These are phyloP conservation scores for Eciton burchellii DNA, from an alignment of 1,140 invertebrate genomes.

Conservation along the genomic window DNA sequence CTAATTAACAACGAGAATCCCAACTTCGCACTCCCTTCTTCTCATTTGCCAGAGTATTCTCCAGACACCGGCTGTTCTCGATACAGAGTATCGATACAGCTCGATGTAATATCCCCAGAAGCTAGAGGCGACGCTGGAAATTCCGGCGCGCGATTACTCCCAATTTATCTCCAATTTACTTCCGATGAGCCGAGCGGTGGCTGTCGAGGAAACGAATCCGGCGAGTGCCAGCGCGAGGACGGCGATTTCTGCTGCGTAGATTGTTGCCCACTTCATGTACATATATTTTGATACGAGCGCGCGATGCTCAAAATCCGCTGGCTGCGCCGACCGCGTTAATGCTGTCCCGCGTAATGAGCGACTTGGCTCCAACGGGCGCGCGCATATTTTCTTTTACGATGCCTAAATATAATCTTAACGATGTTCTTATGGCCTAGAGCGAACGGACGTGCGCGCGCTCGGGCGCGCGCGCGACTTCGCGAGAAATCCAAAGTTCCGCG, in stretches of 20 bases:
- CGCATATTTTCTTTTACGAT: constrained; percentile 85
- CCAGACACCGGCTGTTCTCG: neutral
- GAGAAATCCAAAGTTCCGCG: constrained; percentile 71
- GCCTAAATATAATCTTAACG: constrained; percentile 86
- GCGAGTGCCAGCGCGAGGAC: neutral
- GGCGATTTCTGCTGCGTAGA: constrained; percentile 51
- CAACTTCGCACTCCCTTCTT: no score
- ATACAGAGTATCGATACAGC: neutral
- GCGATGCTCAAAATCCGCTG: constrained; percentile 72
- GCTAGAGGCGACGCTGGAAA: constrained; percentile 15
- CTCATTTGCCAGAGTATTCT: neutral
- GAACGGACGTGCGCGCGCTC: constrained; percentile 13
- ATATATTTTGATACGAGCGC: constrained; percentile 73
- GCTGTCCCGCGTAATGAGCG: constrained; percentile 84
- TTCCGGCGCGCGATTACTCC: constrained; percentile 19
- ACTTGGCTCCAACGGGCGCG: constrained; percentile 84
- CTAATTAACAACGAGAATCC: neutral
- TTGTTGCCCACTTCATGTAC: constrained; percentile 50
- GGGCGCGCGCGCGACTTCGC: constrained; percentile 24
- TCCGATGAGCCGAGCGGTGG: constrained; percentile 20
- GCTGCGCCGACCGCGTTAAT: constrained; percentile 79
- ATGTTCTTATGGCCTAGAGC: constrained; percentile 81
- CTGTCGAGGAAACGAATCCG: constrained; percentile 22
- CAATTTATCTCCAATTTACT: constrained; percentile 42
- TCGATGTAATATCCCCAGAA: no score